These are phyloP conservation scores for Scalopus aquaticus DNA, from an alignment of 2,113 vertebrate species.

Conservation along the genomic window DNA sequence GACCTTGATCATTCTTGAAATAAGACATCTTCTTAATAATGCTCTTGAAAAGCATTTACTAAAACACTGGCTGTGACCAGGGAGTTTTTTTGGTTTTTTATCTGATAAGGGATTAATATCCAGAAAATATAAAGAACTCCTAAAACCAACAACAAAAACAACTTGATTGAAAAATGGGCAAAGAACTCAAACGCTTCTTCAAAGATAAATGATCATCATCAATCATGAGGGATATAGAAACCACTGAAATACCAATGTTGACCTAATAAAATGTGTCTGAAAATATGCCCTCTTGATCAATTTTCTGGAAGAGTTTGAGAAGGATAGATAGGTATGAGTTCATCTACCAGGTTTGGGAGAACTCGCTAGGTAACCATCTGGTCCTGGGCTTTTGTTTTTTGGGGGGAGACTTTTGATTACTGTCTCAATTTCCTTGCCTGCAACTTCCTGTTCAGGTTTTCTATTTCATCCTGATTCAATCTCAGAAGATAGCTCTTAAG, in stretches of 20 bases:
- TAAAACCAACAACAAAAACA: slow-evolving; percentile 10
- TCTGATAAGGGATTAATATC: neutral
- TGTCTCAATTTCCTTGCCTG: too few species aligned
- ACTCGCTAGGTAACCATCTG: too few species aligned
- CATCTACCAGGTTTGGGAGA: too few species aligned
- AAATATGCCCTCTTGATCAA: too few species aligned
- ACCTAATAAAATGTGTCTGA: neutral
- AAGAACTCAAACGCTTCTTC: neutral
- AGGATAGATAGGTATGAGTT: neutral
- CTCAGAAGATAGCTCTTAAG: too few species aligned
- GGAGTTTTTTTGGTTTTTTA: neutral
- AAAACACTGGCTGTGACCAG: slow-evolving; percentile 13
- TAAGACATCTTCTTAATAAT: neutral
- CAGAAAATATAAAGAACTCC: neutral
- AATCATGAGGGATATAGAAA: neutral
- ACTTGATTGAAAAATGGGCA: neutral
- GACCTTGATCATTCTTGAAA: neutral
- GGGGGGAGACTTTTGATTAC: too few species aligned
- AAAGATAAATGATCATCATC: neutral
- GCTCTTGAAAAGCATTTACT: neutral
- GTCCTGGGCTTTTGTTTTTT: too few species aligned
- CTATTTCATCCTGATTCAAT: too few species aligned
- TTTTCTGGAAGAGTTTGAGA: too few species aligned
- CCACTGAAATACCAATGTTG: neutral
- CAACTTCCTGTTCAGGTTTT: too few species aligned